A percentile compares a stretch with the other conserved stretches of the same genome.
Evolutionary conservation across 2,797 vertebrate species (phyloP).

Genomic region (Tinamus major): DNA sequence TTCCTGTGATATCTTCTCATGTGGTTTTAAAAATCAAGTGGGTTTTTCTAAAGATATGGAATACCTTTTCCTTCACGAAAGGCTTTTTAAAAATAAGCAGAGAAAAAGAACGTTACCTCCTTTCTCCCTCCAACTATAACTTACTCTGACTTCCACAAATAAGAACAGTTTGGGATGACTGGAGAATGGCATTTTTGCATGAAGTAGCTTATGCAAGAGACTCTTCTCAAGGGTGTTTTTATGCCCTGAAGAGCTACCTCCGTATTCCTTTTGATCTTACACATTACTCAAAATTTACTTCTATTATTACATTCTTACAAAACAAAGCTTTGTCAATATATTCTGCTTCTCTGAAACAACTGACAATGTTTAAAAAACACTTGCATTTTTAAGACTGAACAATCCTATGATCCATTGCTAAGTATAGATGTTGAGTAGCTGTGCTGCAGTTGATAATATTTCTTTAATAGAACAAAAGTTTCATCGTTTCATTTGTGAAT

Average conservation of each 20-base stretch:
- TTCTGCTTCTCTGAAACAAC: background rate
- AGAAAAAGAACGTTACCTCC: background rate
- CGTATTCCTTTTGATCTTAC: background rate
- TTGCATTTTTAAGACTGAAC: background rate
- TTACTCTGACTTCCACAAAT: background rate
- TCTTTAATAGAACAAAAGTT: background rate
- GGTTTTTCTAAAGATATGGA: background rate
- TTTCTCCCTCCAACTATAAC: background rate
- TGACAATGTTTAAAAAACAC: background rate
- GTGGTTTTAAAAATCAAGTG: background rate
- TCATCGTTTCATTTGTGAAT: constrained; percentile 1
- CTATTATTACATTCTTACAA: background rate
- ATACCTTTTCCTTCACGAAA: background rate
- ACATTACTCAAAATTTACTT: background rate
- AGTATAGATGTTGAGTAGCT: background rate
- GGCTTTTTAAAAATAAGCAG: background rate
- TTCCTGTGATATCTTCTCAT: background rate
- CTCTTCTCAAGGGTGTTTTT: background rate
- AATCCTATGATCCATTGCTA: background rate
- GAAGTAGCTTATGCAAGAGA: background rate
- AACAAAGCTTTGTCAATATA: background rate
- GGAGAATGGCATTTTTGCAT: background rate
- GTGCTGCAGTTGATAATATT: background rate
- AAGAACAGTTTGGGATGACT: background rate
- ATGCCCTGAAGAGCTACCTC: background rate